These are phyloP conservation scores for Sebastiscus tertius DNA, from an alignment of 2,797 vertebrate genomes.

Conservation along the genomic window DNA sequence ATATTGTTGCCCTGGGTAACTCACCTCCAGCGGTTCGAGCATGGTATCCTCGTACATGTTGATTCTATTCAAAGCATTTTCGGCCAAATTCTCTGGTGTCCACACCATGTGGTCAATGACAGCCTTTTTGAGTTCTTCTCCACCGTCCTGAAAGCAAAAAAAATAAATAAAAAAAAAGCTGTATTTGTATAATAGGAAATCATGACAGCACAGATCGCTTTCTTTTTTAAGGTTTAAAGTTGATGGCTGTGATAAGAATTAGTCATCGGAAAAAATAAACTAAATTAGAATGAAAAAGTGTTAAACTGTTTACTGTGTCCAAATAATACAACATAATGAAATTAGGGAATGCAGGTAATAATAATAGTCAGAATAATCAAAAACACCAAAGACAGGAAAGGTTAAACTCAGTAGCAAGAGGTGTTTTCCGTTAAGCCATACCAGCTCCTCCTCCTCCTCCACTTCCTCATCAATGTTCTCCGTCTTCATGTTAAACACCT, in stretches of 20 bases:
- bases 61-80: constrained; percentile 80
- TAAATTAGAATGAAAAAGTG: neutral
- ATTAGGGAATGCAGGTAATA: neutral
- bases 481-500: constrained; percentile 64
- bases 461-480: constrained; percentile 44
- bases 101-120: constrained; percentile 83
- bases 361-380: neutral
- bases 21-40: constrained; percentile 88
- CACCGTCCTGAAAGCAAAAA: constrained; percentile 42
- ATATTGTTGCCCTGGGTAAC: neutral
- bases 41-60: constrained; percentile 84
- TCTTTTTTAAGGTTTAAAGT: neutral
- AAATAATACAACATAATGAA: neutral
- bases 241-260: neutral
- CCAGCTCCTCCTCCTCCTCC: constrained; percentile 56
- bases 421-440: constrained; percentile 13
- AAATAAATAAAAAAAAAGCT: neutral
- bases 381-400: neutral
- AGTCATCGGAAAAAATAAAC: too few species aligned
- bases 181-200: neutral
- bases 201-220: neutral
- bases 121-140: constrained; percentile 63
- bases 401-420: neutral
- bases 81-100: constrained; percentile 83
- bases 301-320: neutral